Percentiles rank a stretch among this genome's conserved stretches.
These are phyloP conservation scores for Urosaurus nigricauda DNA, from an alignment of 2,797 vertebrate species.

Conservation along the genomic window DNA sequence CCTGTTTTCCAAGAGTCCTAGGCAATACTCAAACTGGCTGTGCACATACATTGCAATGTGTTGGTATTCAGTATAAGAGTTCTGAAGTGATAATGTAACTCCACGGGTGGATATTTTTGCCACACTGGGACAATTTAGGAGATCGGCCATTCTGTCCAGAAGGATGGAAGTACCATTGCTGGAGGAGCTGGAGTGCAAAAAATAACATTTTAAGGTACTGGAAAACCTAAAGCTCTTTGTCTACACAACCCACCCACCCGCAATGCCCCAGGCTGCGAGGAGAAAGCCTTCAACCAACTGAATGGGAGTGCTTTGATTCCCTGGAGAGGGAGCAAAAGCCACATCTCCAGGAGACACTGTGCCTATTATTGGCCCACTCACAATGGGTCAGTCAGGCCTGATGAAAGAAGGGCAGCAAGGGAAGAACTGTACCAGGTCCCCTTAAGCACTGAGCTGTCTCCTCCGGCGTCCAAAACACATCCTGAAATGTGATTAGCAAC, in stretches of 20 bases:
- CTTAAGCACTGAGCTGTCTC: background rate
- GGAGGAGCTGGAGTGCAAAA: conserved; percentile 37
- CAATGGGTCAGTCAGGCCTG: conserved; percentile 28
- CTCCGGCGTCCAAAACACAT: background rate
- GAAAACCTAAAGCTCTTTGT: conserved; percentile 39
- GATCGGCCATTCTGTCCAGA: conserved; percentile 8
- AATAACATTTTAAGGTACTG: conserved; percentile 55
- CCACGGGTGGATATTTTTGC: no score
- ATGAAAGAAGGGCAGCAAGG: background rate
- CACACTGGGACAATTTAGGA: no score
- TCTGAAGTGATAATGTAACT: no score
- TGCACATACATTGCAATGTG: no score
- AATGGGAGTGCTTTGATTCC: background rate
- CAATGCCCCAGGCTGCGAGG: background rate
- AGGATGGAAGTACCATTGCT: background rate
- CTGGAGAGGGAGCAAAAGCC: background rate
- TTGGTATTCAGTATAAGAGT: no score
- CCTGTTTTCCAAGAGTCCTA: no score
- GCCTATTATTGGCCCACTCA: background rate
- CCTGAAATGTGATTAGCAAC: no score
- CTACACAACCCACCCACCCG: background rate
- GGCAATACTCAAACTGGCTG: no score
- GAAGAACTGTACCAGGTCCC: conserved; percentile 32
- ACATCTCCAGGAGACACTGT: conserved; percentile 14
- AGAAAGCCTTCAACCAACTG: background rate